Evolutionary conservation across 2,888 invertebrate genomes (phyloP), one percentile per base, ranked within the genome.

Genomic region (Salticus scenicus): DNA sequence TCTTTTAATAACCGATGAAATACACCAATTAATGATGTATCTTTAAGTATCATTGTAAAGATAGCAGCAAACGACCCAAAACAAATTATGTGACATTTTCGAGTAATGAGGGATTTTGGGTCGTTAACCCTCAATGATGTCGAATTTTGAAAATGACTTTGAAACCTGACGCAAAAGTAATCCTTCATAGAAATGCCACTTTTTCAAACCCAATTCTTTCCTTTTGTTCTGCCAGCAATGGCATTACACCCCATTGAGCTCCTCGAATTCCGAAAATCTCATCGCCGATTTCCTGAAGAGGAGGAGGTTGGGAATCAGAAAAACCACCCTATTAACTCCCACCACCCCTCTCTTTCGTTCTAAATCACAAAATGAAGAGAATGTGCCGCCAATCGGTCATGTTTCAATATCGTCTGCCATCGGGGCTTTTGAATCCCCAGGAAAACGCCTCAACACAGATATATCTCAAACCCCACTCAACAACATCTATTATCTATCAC

Each of bases 321-420:
- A 31, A 12, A 7, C 24, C 5, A n/a, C n/a, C n/a, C n/a, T n/a
- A n/a, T n/a, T n/a, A n/a, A n/a, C n/a, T n/a, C 47, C 2, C 10
- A 30, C 63, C 41, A 27, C 64, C 30, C 63, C 27, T 42, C 71
- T 41, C 20, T 71, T 78, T 24, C 57, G 57, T 57, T 57, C 30
- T 31, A 79, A 72, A 72, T 79, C 79, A 66, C 66, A 42, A 66
- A 66, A 66, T 66, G 66, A 66, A 66, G 66, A 12, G 66, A 72
- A 79, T 79, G 20, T 57, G 42, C 79, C 72, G 57, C 70, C 81
- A 81, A 81, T 81, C 81, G 74, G 57, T 81, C 81, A 81, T 81
- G 70, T 81, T 75, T 75, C 81, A 51, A 47, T 33, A 66, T 73
- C 73, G n/a, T 74, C 74, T 71, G 51, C 27, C 41, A 33, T 42